These are phyloP conservation scores for Hypolimnas misippus DNA, from an alignment of 2,888 invertebrate species.

Conservation along the genomic window DNA sequence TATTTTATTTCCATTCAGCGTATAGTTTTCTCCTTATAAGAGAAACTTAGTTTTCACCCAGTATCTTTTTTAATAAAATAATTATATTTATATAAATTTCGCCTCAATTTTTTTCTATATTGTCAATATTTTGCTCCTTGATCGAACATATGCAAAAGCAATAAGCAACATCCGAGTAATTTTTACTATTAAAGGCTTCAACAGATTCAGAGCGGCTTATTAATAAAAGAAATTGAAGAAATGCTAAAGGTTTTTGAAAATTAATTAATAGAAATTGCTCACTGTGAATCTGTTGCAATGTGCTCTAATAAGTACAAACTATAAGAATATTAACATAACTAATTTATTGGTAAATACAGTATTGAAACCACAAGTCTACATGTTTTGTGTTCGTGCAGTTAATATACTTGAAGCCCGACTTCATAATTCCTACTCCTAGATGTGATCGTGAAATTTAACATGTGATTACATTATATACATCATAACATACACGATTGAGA, in stretches of 20 bases:
- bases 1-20: background rate
- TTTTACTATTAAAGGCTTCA: slow-evolving; percentile 17
- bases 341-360: slow-evolving; percentile 71
- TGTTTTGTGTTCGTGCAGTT: slow-evolving; percentile 79
- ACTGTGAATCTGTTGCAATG: slow-evolving; percentile 29
- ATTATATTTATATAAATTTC: slow-evolving; percentile 24
- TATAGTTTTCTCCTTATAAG: background rate
- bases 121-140: slow-evolving; percentile 36
- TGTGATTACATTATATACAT: slow-evolving; percentile 82
- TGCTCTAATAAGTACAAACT: slow-evolving; percentile 37
- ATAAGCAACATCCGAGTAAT: slow-evolving; percentile 10
- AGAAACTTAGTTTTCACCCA: background rate
- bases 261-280: background rate
- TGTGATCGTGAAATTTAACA: slow-evolving; percentile 79
- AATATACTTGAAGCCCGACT: slow-evolving; percentile 74
- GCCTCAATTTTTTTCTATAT: slow-evolving; percentile 28
- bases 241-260: background rate
- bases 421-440: slow-evolving; percentile 61
- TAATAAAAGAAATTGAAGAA: background rate
- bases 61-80: slow-evolving; percentile 11
- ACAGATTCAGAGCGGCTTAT: slow-evolving; percentile 16
- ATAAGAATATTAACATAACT: slow-evolving; percentile 47
- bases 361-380: slow-evolving; percentile 76
- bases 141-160: slow-evolving; percentile 15
- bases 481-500: slow-evolving; percentile 77